These are phyloP conservation scores for Phorcus lineatus DNA, from an alignment of 2,888 invertebrate species.

Conservation along the genomic window DNA sequence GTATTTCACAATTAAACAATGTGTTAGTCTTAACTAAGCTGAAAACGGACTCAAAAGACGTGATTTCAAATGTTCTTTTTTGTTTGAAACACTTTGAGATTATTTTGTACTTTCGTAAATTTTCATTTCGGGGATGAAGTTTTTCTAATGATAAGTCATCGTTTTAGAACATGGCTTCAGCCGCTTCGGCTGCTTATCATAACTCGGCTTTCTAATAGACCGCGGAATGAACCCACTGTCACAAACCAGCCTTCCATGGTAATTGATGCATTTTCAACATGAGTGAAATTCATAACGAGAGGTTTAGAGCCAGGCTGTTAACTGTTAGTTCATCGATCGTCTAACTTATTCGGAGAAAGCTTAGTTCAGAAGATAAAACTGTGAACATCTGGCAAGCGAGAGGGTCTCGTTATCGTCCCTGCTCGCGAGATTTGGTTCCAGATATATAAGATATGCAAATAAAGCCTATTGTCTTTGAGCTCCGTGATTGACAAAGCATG, in stretches of 20 bases:
- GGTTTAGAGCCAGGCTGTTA: neutral
- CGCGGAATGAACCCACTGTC: neutral
- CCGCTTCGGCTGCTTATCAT: too few relatives aligned
- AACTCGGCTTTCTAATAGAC: neutral
- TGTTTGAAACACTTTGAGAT: too few relatives aligned
- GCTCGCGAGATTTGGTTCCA: neutral
- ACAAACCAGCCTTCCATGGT: neutral
- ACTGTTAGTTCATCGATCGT: neutral
- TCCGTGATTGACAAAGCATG: constrained; percentile 15
- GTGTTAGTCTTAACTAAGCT: too few relatives aligned
- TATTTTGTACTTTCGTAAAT: too few relatives aligned
- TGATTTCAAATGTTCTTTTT: too few relatives aligned
- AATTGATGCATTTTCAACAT: constrained; percentile 20
- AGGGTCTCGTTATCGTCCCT: neutral
- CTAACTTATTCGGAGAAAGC: neutral
- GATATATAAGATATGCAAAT: constrained; percentile 21
- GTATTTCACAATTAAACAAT: too few relatives aligned
- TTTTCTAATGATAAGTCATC: too few relatives aligned
- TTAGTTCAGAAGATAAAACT: neutral
- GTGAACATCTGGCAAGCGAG: constrained; percentile 16
- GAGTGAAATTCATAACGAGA: constrained; percentile 12
- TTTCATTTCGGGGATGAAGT: too few relatives aligned
- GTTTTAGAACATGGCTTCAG: too few relatives aligned
- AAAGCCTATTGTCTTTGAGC: constrained; percentile 16
- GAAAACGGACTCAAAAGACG: too few relatives aligned